Conservation (phyloP, 2,888 invertebrate genomes). For the Drosophila mercatorum region DNA sequence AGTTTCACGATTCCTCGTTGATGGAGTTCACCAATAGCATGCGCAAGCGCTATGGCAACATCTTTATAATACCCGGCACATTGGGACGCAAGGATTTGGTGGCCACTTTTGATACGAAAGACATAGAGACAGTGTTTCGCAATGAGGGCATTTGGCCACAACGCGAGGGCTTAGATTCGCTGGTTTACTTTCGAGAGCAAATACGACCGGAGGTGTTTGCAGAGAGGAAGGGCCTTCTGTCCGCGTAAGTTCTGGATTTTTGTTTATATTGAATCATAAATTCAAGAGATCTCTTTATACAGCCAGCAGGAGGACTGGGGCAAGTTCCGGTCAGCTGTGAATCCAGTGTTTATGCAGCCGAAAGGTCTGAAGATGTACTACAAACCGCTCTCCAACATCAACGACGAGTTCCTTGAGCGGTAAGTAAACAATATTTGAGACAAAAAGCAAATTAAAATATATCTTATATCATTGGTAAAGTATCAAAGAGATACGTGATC, state of each 20-base stretch:
- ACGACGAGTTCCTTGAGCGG: slow-evolving; percentile 84
- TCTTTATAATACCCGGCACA: slow-evolving; percentile 83
- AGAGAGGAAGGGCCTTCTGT: slow-evolving; percentile 42
- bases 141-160: slow-evolving; percentile 85
- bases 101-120: slow-evolving; percentile 85
- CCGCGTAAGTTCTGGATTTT: slow-evolving; percentile 38
- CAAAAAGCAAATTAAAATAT: background rate
- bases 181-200: slow-evolving; percentile 75
- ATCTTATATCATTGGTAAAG: slow-evolving; percentile 55
- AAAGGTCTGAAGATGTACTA: slow-evolving; percentile 86
- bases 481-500: slow-evolving; percentile 73
- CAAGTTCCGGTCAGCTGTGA: slow-evolving; percentile 85
- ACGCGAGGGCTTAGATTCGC: slow-evolving; percentile 82
- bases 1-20: slow-evolving; percentile 47
- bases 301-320: slow-evolving; percentile 87
- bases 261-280: background rate
- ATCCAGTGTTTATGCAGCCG: slow-evolving; percentile 88
- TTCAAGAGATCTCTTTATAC: background rate
- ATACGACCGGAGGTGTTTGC: slow-evolving; percentile 56
- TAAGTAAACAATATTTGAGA: slow-evolving; percentile 8
- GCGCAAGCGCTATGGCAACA: slow-evolving; percentile 63
- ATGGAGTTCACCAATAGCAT: slow-evolving; percentile 38
- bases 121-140: slow-evolving; percentile 85
- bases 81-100: slow-evolving; percentile 78
- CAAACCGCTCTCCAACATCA: slow-evolving; percentile 81